Conservation (phyloP, 2,888 invertebrate genomes). For the Crocallis elinguaria region DNA sequence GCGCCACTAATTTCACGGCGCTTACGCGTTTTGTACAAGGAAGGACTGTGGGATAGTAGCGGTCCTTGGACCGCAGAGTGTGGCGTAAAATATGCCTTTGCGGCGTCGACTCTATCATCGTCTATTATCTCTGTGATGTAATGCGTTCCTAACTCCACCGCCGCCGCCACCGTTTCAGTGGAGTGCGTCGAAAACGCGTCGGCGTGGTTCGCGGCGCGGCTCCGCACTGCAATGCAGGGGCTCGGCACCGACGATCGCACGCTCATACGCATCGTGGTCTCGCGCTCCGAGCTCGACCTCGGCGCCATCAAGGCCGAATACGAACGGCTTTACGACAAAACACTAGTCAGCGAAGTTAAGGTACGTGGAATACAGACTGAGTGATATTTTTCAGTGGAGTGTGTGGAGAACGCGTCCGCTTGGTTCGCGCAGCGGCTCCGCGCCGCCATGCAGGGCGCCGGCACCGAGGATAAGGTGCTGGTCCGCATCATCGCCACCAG, state of each 20-base stretch:
- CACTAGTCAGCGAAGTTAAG: slow-evolving; percentile 86
- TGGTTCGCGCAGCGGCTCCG: slow-evolving; percentile 89
- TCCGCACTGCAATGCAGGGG: slow-evolving; percentile 88
- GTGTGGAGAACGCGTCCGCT: slow-evolving; percentile 87
- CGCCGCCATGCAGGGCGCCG: slow-evolving; percentile 87
- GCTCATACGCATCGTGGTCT: slow-evolving; percentile 89
- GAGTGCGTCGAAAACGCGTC: slow-evolving; percentile 88
- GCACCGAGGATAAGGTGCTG: slow-evolving; percentile 88
- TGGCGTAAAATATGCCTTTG: no score
- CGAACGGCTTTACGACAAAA: slow-evolving; percentile 88
- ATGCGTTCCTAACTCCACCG: neutral
- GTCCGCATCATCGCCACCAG: slow-evolving; percentile 88
- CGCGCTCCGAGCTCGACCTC: slow-evolving; percentile 89
- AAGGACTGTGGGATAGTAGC: no score
- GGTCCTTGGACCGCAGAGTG: no score
- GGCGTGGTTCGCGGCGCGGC: slow-evolving; percentile 88
- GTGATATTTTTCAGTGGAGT: slow-evolving; percentile 86
- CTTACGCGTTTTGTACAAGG: no score
- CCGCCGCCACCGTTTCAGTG: slow-evolving; percentile 74
- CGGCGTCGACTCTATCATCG: no score
- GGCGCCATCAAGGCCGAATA: slow-evolving; percentile 88
- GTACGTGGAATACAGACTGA: slow-evolving; percentile 60
- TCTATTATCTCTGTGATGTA: neutral
- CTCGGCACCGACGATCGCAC: slow-evolving; percentile 89
- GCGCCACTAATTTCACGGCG: no score